Conservation (phyloP, 92 coral and sea anemone species). For the Bergia puertoricense region DNA sequence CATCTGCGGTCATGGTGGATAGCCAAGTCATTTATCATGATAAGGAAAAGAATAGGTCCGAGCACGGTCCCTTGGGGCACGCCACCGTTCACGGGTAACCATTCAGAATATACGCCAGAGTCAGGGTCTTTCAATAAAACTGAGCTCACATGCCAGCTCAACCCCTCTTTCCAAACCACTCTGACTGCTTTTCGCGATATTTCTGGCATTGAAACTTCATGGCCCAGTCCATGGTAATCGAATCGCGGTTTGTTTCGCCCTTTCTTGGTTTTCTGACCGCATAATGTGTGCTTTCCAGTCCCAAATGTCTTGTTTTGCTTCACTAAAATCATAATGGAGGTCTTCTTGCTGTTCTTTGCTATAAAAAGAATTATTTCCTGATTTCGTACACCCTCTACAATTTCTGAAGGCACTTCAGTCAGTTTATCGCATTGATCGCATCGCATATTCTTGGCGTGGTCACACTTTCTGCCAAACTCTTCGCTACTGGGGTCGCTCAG, state of each 20-base stretch:
- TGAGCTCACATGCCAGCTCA: constrained; percentile 59
- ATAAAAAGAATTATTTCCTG: constrained; percentile 20
- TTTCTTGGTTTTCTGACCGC: too few relatives aligned
- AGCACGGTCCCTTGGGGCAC: too few relatives aligned
- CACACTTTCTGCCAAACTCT: constrained; percentile 39
- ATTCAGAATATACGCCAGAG: too few relatives aligned
- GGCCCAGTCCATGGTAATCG: constrained; percentile 52
- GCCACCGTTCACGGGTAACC: too few relatives aligned
- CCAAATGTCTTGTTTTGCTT: too few relatives aligned
- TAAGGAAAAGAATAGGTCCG: too few relatives aligned
- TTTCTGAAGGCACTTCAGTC: constrained; percentile 36
- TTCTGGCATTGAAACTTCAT: too few relatives aligned
- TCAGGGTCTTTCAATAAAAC: constrained; percentile 14
- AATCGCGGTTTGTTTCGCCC: constrained; percentile 54
- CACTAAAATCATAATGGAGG: too few relatives aligned
- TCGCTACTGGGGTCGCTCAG: constrained; percentile 40
- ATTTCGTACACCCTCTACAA: neutral
- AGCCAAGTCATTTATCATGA: too few relatives aligned
- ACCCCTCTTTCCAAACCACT: constrained; percentile 59
- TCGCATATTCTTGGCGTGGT: constrained; percentile 34
- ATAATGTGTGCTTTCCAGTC: too few relatives aligned
- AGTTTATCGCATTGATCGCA: constrained; percentile 48
- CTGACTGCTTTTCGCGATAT: too few relatives aligned
- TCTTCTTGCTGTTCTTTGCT: neutral
- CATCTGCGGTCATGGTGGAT: constrained; percentile 22